Evolutionary conservation across 1,140 invertebrate species (phyloP).

Genomic region (Venustaconcha ellipsiformis): DNA sequence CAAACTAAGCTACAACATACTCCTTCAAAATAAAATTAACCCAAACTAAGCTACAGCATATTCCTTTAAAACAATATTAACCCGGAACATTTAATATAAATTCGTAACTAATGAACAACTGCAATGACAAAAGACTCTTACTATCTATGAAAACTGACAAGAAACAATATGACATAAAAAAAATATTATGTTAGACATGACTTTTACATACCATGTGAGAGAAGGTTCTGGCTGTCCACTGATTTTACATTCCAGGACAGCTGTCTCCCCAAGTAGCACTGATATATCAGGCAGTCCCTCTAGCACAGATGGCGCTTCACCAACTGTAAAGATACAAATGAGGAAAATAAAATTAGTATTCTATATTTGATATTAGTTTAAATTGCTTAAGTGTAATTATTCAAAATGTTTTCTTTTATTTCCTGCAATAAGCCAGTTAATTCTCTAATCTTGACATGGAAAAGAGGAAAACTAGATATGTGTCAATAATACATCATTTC

Average conservation of each 20-base stretch:
- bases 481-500: too few species aligned
- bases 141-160: neutral
- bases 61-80: too few species aligned
- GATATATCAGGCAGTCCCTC: constrained; percentile 55
- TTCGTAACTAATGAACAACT: neutral
- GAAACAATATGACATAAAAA: neutral
- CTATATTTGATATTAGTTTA: too few species aligned
- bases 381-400: too few species aligned
- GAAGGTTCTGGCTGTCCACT: constrained; percentile 54
- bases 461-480: too few species aligned
- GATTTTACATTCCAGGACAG: constrained; percentile 56
- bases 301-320: constrained; percentile 57
- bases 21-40: too few species aligned
- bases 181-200: neutral
- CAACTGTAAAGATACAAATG: constrained; percentile 42
- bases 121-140: neutral
- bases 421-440: too few species aligned
- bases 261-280: constrained; percentile 49
- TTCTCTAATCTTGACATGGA: too few species aligned
- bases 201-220: constrained; percentile 54
- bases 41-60: too few species aligned
- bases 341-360: neutral
- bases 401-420: too few species aligned
- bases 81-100: too few species aligned
- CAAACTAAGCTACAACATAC: too few species aligned